These are phyloP conservation scores for Ephialtes manifestator DNA, from an alignment of 2,888 invertebrate genomes.

Conservation along the genomic window DNA sequence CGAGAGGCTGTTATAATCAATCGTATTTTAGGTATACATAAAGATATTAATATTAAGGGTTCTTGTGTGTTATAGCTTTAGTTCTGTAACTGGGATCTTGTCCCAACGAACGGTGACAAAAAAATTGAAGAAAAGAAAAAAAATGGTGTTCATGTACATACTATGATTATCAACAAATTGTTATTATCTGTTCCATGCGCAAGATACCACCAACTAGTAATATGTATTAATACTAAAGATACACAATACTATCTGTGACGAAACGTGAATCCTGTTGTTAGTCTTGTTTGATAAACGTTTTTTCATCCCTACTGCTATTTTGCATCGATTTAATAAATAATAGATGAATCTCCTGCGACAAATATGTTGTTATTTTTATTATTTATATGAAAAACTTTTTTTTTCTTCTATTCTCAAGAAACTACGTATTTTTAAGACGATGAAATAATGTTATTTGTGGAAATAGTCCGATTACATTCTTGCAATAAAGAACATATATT, in stretches of 20 bases:
- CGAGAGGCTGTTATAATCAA: conserved; percentile 10
- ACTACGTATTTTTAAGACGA: background rate
- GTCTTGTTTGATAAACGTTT: conserved; percentile 7
- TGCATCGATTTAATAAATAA: conserved; percentile 4
- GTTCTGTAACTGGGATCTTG: conserved; percentile 10
- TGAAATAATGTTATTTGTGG: background rate
- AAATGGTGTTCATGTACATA: conserved; percentile 64
- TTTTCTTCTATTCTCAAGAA: background rate
- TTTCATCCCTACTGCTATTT: conserved; percentile 9
- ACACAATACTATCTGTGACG: conserved; percentile 8
- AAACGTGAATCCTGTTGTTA: conserved; percentile 1
- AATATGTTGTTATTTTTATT: background rate
- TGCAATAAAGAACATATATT: too few relatives aligned
- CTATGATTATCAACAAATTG: conserved; percentile 29
- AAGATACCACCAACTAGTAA: conserved; percentile 7
- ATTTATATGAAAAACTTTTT: background rate
- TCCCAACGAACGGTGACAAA: background rate
- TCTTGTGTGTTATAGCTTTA: conserved; percentile 44
- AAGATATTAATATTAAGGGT: conserved; percentile 20
- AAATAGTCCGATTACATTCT: background rate
- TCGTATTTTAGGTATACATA: conserved; percentile 42
- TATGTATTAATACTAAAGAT: background rate
- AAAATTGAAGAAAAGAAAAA: conserved; percentile 10
- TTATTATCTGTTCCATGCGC: conserved; percentile 38
- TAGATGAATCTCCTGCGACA: background rate